Percentiles rank a stretch among this genome's conserved stretches.
These are phyloP conservation scores for Styela clava DNA, from an alignment of 23 tunicate species.

Conservation along the genomic window DNA sequence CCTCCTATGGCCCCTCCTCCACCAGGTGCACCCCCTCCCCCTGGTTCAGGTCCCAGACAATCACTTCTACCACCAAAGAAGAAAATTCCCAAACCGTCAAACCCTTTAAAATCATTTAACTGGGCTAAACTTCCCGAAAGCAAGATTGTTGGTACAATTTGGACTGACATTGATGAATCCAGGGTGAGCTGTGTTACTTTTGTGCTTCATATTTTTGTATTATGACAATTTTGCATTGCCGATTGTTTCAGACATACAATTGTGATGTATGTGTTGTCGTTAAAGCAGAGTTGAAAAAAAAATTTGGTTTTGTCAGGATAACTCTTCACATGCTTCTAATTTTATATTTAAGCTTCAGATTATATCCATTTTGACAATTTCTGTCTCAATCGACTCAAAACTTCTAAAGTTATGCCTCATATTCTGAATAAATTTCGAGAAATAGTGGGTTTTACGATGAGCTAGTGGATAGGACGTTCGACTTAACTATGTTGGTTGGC, in stretches of 20 bases:
- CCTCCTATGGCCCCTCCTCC: slow-evolving; percentile 68
- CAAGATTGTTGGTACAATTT: slow-evolving; percentile 84
- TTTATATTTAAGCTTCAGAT: no score
- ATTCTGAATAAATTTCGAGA: no score
- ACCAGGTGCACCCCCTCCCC: slow-evolving; percentile 67
- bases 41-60: neutral
- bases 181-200: slow-evolving; percentile 58
- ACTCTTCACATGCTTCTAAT: no score
- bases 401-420: no score
- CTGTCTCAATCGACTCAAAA: no score
- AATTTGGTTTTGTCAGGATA: no score
- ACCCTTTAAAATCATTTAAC: slow-evolving; percentile 92
- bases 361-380: no score
- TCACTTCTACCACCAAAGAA: slow-evolving; percentile 37
- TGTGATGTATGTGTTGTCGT: neutral
- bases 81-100: slow-evolving; percentile 75
- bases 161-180: slow-evolving; percentile 77
- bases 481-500: no score
- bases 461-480: no score
- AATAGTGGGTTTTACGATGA: no score
- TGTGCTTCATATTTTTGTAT: neutral
- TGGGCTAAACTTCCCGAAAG: slow-evolving; percentile 91
- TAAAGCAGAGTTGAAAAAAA: no score
- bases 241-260: neutral
- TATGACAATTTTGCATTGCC: neutral